These are phyloP conservation scores for Acipenser ruthenus DNA, from an alignment of 2,797 vertebrate species.

Conservation along the genomic window DNA sequence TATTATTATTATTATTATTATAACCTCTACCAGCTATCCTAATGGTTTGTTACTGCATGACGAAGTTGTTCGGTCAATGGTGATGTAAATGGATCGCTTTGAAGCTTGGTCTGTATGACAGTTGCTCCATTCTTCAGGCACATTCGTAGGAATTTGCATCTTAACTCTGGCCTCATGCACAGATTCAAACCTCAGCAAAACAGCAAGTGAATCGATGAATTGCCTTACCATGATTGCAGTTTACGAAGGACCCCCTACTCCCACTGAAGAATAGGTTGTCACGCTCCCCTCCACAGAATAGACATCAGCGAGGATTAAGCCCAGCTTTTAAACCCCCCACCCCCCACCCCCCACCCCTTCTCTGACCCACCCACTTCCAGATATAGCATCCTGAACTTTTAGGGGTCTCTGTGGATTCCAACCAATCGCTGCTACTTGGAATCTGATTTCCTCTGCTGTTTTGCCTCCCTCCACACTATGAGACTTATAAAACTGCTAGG, in stretches of 20 bases:
- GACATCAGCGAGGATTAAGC: conserved; percentile 58
- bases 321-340: conserved; percentile 61
- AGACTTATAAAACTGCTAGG: too few relatives aligned
- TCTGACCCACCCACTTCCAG: conserved; percentile 49
- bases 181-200: neutral
- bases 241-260: conserved; percentile 56
- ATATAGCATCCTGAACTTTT: conserved; percentile 73
- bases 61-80: too few relatives aligned
- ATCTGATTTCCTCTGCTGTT: neutral
- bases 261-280: conserved; percentile 69
- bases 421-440: conserved; percentile 54
- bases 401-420: conserved; percentile 51
- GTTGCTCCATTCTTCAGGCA: neutral
- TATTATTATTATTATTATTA: too few relatives aligned
- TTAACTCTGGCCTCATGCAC: neutral
- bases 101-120: neutral
- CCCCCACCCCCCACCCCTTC: conserved; percentile 49
- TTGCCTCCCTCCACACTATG: too few relatives aligned
- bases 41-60: too few relatives aligned
- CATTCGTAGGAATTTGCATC: neutral
- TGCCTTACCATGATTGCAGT: conserved; percentile 66
- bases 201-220: conserved; percentile 12
- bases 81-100: too few relatives aligned
- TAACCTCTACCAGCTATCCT: too few relatives aligned
- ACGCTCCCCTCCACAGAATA: conserved; percentile 64